Evolutionary conservation across 2,888 invertebrate genomes (phyloP).

Genomic region (Apocheima hispidaria): DNA sequence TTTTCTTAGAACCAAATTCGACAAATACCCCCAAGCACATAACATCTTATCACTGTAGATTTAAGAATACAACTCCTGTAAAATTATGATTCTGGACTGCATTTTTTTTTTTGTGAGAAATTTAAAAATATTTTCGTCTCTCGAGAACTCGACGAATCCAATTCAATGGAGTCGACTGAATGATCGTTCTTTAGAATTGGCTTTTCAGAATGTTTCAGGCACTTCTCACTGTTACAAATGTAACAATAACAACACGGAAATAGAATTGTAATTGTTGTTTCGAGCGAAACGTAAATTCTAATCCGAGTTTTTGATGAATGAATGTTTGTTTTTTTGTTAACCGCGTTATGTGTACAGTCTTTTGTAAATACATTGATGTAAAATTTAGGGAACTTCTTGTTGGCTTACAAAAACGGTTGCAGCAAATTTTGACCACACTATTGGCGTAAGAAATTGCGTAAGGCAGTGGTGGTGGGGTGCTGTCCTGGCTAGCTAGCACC

Average conservation of each 20-base stretch:
- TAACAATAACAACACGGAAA: conserved; percentile 17
- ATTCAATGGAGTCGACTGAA: conserved; percentile 41
- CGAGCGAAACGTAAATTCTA: conserved; percentile 4
- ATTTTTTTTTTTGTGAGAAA: conserved; percentile 15
- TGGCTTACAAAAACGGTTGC: too few species aligned
- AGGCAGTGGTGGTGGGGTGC: too few species aligned
- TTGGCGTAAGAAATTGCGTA: too few species aligned
- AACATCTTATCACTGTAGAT: conserved; percentile 2
- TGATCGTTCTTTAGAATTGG: conserved; percentile 37
- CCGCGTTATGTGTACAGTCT: not conserved
- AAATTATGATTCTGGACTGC: conserved; percentile 14
- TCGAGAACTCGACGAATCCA: conserved; percentile 32
- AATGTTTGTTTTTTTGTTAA: conserved; percentile 14
- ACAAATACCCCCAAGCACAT: conserved; percentile 2
- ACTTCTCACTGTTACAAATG: not conserved
- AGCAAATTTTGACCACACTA: too few species aligned
- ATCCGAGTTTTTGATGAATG: conserved; percentile 27
- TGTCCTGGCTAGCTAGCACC: too few species aligned
- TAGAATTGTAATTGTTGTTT: conserved; percentile 35
- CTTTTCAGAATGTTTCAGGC: conserved; percentile 32
- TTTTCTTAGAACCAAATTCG: conserved; percentile 5
- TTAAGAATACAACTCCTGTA: conserved; percentile 19
- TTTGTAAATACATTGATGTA: not conserved
- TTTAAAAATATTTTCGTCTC: conserved; percentile 41
- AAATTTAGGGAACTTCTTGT: not conserved